Percentiles rank a stretch among this genome's conserved stretches.
phyloP scores from a whole-genome alignment of 2,888 invertebrate genomes.

The Chrysodeixis includens region DNA sequence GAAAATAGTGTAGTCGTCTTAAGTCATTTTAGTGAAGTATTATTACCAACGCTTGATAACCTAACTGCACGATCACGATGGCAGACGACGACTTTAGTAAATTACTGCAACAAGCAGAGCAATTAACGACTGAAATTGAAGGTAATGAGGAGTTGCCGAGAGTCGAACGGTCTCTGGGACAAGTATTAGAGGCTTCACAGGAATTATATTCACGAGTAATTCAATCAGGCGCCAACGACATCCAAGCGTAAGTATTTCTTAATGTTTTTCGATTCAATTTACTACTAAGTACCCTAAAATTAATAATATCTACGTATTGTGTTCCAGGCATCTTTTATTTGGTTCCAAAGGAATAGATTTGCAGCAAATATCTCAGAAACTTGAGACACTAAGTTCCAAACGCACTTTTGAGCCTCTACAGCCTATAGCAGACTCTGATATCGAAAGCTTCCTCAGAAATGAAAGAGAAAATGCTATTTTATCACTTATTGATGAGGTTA shows the following conservation, averaged over 20 bases:
- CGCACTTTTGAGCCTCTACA: constrained; percentile 96
- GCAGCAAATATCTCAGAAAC: constrained; percentile 97
- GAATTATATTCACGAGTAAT: constrained; percentile 96
- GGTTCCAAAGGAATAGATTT: constrained; percentile 98
- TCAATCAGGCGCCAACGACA: constrained; percentile 95
- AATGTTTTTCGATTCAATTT: neutral
- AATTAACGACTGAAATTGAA: constrained; percentile 96
- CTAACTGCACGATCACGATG: constrained; percentile 71
- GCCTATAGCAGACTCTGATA: constrained; percentile 96
- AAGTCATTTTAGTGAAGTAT: constrained; percentile 6
- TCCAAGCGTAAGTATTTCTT: constrained; percentile 94
- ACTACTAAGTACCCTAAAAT: neutral
- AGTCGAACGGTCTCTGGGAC: constrained; percentile 96
- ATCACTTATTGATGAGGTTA: constrained; percentile 96
- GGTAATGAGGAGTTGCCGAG: constrained; percentile 94
- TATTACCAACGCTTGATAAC: constrained; percentile 64
- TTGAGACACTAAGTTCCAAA: constrained; percentile 96
- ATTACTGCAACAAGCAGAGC: constrained; percentile 97
- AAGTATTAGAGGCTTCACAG: constrained; percentile 97
- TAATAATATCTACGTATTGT: constrained; percentile 12
- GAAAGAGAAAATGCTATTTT: constrained; percentile 98
- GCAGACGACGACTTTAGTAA: constrained; percentile 93
- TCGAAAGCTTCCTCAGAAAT: constrained; percentile 96
- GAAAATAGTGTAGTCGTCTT: neutral
- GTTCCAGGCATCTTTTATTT: constrained; percentile 94